Base-by-base conservation (phyloP, 2,113 vertebrate genomes). In the Urocynchramus pylzowi region DNA sequence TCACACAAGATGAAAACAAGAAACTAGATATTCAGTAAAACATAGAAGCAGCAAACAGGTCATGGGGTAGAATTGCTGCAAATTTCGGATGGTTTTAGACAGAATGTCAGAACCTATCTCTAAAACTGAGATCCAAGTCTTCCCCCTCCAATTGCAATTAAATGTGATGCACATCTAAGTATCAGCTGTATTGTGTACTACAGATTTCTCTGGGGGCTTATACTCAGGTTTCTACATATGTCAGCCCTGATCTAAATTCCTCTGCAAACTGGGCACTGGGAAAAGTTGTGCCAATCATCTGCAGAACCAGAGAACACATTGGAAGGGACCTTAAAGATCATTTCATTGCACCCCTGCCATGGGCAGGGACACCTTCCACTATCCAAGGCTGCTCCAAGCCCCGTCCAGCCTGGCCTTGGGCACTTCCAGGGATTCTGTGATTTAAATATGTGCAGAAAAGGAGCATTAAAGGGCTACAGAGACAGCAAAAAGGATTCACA, bases 321-420 rank as follows among this genome's bases (percentile, higher is more conserved):
- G 44, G 53, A 33, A 60, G 17, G 16, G 5, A 37, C 22, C 22
- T 52, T 33, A 33, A 53, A 39, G 27, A 45, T 19, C 11, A 37
- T 53, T 19, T 35, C 49, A 79, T 3, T 65, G 26, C 12, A 15
- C 11, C 39, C 47, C 76, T 64, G 15, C 39, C 31, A 6, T 9
- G 26, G 31, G 39, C 76, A 24, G 20, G 20, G 49, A 24, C 41
- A 31, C 12, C 12, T 54, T 24, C 39, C 21, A 19, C 8, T 6
- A 6, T 3, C 33, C 33, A 49, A 65, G 60, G 31, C 16, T 45
- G 49, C 33, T 54, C 33, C 50, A 65, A 54, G 12, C 60, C 39
- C 39, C 1, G 1, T 16, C 39, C 33, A 54, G 0, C 26, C 6
- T 19, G 50, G 20, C 26, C 50, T 24, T 24, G 39, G 33, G 54